phyloP scores from a whole-genome alignment of 2,113 vertebrate species.

The Mugil cephalus region DNA sequence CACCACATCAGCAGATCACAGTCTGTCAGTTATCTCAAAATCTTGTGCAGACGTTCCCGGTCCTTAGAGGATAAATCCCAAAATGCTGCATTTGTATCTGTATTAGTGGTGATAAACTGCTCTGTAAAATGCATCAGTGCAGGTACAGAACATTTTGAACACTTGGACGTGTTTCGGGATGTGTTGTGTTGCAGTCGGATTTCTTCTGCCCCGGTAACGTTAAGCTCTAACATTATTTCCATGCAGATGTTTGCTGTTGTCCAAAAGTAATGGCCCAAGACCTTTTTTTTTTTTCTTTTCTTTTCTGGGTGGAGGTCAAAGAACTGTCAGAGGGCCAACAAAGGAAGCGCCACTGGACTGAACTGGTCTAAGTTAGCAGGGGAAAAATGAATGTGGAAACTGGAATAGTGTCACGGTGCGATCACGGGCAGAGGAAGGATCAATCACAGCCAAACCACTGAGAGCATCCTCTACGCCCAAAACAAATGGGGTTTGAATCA shows the following conservation, averaged over 20 bases:
- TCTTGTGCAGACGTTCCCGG: too few relatives aligned
- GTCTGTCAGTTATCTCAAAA: too few relatives aligned
- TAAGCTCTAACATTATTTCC: slow-evolving; percentile 19
- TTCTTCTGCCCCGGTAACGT: slow-evolving; percentile 9
- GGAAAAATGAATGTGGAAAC: slow-evolving; percentile 78
- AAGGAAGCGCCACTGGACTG: slow-evolving; percentile 55
- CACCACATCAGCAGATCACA: too few relatives aligned
- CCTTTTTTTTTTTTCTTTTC: slow-evolving; percentile 22
- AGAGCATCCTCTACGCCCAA: slow-evolving; percentile 77
- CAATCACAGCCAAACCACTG: slow-evolving; percentile 79
- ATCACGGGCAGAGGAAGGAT: slow-evolving; percentile 71
- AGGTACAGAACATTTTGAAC: not conserved
- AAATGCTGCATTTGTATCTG: too few relatives aligned
- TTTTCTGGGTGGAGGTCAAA: slow-evolving; percentile 66
- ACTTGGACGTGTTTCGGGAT: slow-evolving; percentile 2
- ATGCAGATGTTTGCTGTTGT: slow-evolving; percentile 37
- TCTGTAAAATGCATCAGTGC: not conserved
- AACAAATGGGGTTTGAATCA: slow-evolving; percentile 74
- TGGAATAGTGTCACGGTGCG: slow-evolving; percentile 68
- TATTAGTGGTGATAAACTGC: too few relatives aligned
- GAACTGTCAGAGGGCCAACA: slow-evolving; percentile 56
- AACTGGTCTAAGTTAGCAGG: slow-evolving; percentile 56
- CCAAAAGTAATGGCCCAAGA: slow-evolving; percentile 35
- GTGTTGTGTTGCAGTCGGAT: not conserved
- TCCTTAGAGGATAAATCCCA: too few relatives aligned